Conservation (phyloP, 2,113 vertebrate genomes). For the Thinocorus orbignyianus region DNA sequence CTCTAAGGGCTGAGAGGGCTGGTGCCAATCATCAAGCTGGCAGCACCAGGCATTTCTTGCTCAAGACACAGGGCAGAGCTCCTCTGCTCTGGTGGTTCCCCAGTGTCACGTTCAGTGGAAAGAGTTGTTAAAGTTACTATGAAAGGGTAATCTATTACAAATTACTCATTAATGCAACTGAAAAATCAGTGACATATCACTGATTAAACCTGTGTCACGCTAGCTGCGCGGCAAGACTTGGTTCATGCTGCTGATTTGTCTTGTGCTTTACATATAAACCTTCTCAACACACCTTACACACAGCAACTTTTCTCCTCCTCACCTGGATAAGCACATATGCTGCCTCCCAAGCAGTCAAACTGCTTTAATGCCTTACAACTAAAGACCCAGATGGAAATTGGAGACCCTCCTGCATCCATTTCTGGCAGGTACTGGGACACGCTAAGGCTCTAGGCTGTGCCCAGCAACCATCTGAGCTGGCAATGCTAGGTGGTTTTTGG, state of each 20-base stretch:
- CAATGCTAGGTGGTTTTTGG: not conserved
- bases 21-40: not conserved
- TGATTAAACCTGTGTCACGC: not conserved
- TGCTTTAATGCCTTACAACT: not conserved
- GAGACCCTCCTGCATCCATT: rapidly evolving
- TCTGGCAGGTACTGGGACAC: not conserved
- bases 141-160: constrained; percentile 50
- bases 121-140: not conserved
- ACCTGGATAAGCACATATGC: rapidly evolving
- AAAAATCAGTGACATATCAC: constrained; percentile 45
- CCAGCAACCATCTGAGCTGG: not conserved
- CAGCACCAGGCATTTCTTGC: not conserved
- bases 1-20: not conserved
- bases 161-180: constrained; percentile 3
- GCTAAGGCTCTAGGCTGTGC: not conserved
- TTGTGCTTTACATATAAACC: not conserved
- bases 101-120: not conserved
- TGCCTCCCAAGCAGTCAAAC: not conserved
- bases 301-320: not conserved
- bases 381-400: not conserved
- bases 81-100: not conserved
- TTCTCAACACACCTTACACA: not conserved
- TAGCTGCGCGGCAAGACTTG: rapidly evolving
- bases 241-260: not conserved
- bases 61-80: not conserved